Conservation (phyloP, 2,113 vertebrate species). For the Pomatorhinus ruficollis region DNA sequence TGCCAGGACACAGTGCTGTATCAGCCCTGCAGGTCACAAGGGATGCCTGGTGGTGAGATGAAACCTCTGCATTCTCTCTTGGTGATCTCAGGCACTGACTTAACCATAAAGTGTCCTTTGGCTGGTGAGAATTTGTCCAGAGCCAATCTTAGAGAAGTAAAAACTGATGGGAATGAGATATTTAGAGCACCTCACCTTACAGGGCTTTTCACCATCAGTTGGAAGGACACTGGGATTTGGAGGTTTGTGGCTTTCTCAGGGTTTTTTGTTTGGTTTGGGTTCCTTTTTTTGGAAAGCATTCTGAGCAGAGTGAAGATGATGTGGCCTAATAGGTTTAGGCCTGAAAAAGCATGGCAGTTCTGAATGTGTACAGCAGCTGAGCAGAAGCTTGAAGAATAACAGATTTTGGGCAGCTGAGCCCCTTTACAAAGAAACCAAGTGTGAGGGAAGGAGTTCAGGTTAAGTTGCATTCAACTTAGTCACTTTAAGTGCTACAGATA, state of each 20-base stretch:
- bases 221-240: not conserved
- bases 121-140: not conserved
- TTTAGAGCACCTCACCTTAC: not conserved
- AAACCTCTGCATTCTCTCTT: not conserved
- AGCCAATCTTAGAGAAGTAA: not conserved
- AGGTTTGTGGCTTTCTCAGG: not conserved
- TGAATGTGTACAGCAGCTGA: not conserved
- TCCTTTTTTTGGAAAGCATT: not conserved
- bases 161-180: not conserved
- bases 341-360: not conserved
- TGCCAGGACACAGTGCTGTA: accelerated
- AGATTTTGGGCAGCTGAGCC: not conserved
- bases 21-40: not conserved
- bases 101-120: not conserved
- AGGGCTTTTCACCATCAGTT: not conserved
- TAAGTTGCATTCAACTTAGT: not conserved
- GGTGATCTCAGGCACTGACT: not conserved
- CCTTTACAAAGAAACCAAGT: not conserved
- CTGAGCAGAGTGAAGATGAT: not conserved
- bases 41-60: no score
- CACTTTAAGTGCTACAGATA: not conserved
- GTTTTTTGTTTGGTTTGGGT: not conserved
- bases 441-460: not conserved
- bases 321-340: not conserved
- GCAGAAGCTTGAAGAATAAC: not conserved